These are phyloP conservation scores for Genyomyrus donnyi DNA, from an alignment of 2,113 vertebrate genomes.

Conservation along the genomic window DNA sequence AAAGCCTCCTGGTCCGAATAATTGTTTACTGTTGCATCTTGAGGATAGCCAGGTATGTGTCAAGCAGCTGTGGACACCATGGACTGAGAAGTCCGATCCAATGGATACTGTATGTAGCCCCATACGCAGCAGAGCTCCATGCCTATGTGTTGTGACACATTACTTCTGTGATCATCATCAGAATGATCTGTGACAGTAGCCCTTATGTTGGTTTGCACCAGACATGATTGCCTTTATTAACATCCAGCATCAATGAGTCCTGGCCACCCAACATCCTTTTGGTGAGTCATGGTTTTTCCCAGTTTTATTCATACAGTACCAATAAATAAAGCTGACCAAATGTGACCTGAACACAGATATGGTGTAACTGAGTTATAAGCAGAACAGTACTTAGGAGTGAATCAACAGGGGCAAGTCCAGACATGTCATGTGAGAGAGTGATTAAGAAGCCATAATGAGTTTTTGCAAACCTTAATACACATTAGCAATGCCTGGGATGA, in stretches of 20 bases:
- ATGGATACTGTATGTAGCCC: neutral
- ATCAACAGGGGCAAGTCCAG: neutral
- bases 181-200: neutral
- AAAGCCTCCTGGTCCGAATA: neutral
- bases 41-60: neutral
- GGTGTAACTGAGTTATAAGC: neutral
- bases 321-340: neutral
- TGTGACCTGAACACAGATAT: neutral
- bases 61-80: neutral
- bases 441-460: constrained; percentile 16
- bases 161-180: neutral
- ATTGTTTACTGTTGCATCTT: neutral
- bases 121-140: neutral
- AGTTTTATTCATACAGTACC: neutral
- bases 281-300: neutral
- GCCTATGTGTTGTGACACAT: neutral
- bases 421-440: neutral
- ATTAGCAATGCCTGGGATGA: neutral
- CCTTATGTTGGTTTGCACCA: neutral
- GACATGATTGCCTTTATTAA: neutral
- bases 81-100: neutral
- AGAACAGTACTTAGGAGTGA: neutral
- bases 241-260: neutral
- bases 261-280: neutral
- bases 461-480: neutral